Evolutionary conservation across 1,140 invertebrate genomes (phyloP).

Genomic region (Cyphomyrmex costatus): DNA sequence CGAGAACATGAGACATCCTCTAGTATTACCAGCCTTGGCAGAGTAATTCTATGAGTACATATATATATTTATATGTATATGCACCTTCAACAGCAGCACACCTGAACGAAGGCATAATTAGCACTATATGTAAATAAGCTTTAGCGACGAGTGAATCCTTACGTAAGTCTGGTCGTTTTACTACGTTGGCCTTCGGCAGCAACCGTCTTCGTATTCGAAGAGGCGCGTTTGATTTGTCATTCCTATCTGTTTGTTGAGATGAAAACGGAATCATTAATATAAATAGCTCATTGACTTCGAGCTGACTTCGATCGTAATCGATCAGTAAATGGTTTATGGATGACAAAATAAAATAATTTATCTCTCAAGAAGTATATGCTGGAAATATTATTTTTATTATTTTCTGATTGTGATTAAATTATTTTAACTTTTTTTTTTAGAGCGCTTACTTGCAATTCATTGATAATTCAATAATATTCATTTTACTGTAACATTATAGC

Average conservation of each 20-base stretch:
- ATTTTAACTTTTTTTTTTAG: not conserved
- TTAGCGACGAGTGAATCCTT: conserved; percentile 53
- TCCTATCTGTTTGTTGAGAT: not conserved
- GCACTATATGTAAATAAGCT: conserved; percentile 64
- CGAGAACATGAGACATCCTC: not conserved
- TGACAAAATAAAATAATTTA: not conserved
- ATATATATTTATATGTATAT: not conserved
- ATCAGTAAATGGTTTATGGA: not conserved
- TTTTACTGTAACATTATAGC: not conserved
- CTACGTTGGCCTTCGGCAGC: conserved; percentile 39
- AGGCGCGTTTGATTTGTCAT: conserved; percentile 54
- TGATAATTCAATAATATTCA: not conserved
- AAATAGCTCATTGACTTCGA: conserved; percentile 36
- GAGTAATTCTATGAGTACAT: not conserved
- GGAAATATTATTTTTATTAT: not conserved
- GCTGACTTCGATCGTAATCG: not conserved
- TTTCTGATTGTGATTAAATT: not conserved
- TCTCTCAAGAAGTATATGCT: not conserved
- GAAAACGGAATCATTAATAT: conserved; percentile 17
- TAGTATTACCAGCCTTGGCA: conserved; percentile 6
- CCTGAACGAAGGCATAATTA: conserved; percentile 60
- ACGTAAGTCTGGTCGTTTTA: conserved; percentile 59
- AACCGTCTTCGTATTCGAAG: conserved; percentile 12
- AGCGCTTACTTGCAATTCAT: not conserved
- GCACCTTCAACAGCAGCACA: not conserved